Evolutionary conservation across 2,888 invertebrate species (phyloP), one percentile per base, ranked within the genome.

Genomic region (Pyrochroa serraticornis): DNA sequence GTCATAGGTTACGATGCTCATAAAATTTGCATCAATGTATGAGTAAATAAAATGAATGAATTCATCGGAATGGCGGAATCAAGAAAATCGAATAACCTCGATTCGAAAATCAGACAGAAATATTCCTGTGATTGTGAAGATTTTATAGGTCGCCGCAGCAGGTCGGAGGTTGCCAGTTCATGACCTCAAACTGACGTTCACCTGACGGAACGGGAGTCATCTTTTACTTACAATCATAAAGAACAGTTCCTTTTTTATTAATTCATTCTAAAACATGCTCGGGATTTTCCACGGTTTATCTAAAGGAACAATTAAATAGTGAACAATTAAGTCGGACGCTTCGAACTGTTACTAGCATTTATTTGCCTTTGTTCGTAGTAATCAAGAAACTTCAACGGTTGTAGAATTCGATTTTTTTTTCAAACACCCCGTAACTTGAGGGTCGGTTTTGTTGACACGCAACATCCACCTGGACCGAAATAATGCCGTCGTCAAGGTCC

Each of bases 151-250:
- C 69, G 66, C 58, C 66, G 56, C 65, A 60, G 63, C 62, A 66
- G 70, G 71, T 70, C 69, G 67, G 62, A 70, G 70, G 70, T 69
- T 69, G 67, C 59, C 66, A 67, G 71, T 73, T 71, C 70, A 70
- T 69, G 72, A 73, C 71, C 71, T 68, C 67, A 69, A 58, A 53
- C 61, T 61, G 64, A 71, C 71, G 70, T 71, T 71, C 71, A 71
- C 71, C 69, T 70, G 70, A 69, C 63, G 55, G 60, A 58, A 64
- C 64, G 60, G 62, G 54, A 64, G 64, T 64, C 56, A 61, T 61
- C 58, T 61, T 58, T 61, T 54, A 58, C 61, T 58, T 64, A 61
- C 69, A 68, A 65, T 68, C 67, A 68, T 65, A 64, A 64, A 66
- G 68, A 65, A 68, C 65, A 63, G 68, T 68, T 69, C 54, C 58